Conservation (phyloP, 2,113 vertebrate genomes). For the Oryzias curvinotus region DNA sequence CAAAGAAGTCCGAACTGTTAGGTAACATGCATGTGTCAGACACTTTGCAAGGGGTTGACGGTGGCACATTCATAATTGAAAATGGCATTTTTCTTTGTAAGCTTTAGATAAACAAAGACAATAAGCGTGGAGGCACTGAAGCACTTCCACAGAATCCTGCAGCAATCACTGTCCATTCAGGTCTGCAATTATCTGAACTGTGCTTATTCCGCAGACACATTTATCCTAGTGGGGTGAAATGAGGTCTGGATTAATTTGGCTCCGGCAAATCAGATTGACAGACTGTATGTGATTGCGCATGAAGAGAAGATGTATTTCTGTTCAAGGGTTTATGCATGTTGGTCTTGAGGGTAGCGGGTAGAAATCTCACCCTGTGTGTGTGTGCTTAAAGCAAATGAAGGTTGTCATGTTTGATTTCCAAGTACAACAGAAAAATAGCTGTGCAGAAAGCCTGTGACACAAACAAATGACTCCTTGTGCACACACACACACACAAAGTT, state of each 20-base stretch:
- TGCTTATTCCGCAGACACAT: slow-evolving; percentile 51
- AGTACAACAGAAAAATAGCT: slow-evolving; percentile 14
- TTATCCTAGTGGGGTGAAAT: slow-evolving; percentile 47
- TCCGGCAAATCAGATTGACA: slow-evolving; percentile 45
- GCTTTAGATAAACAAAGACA: slow-evolving; percentile 15
- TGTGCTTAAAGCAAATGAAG: slow-evolving; percentile 32
- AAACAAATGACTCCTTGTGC: slow-evolving; percentile 35
- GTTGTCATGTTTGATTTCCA: slow-evolving; percentile 24
- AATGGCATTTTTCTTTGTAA: slow-evolving; percentile 31
- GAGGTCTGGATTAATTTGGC: slow-evolving; percentile 56
- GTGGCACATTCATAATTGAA: slow-evolving; percentile 28
- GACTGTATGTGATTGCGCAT: slow-evolving; percentile 39
- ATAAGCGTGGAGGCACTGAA: slow-evolving; percentile 10
- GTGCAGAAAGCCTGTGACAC: slow-evolving; percentile 21
- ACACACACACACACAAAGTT: not conserved
- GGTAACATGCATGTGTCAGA: slow-evolving; percentile 24
- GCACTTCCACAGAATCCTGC: slow-evolving; percentile 29
- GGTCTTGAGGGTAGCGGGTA: not conserved
- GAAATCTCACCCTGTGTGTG: not conserved
- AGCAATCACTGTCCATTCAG: slow-evolving; percentile 51
- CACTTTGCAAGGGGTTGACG: slow-evolving; percentile 22
- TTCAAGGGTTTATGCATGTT: slow-evolving; percentile 8
- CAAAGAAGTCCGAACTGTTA: slow-evolving; percentile 21
- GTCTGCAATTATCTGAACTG: slow-evolving; percentile 37
- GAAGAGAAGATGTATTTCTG: slow-evolving; percentile 21